Percentiles rank a stretch among this genome's conserved stretches.
Conservation (phyloP, 2,113 vertebrate species). For the Macroglossus sobrinus region DNA sequence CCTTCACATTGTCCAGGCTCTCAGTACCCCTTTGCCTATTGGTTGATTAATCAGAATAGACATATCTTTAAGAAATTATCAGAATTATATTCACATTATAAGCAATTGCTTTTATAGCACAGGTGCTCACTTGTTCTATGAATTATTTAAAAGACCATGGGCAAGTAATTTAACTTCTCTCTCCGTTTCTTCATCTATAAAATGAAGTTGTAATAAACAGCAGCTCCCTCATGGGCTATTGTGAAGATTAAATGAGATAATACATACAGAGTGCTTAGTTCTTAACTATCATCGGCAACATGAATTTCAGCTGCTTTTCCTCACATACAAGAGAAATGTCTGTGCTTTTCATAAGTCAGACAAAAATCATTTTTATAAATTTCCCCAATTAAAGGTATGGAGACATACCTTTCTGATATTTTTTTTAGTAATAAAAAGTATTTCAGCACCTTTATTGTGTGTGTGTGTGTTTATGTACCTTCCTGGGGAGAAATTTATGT, state of each 20-base stretch:
- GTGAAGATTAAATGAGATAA: neutral
- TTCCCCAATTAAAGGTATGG: neutral
- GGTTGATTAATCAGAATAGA: neutral
- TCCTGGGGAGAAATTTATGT: neutral
- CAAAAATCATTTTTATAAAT: neutral
- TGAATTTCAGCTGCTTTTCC: neutral
- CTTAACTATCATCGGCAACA: neutral
- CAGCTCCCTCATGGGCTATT: neutral
- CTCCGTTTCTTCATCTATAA: neutral
- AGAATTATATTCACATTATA: neutral
- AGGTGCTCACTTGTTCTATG: neutral
- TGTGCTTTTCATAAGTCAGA: neutral
- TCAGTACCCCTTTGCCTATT: neutral
- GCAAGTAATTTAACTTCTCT: neutral
- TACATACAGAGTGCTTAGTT: neutral
- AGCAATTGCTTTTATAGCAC: neutral
- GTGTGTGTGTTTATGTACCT: neutral
- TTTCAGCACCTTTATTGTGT: neutral
- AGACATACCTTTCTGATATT: neutral
- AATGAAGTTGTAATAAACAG: neutral
- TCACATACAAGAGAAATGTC: neutral
- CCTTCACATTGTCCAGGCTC: neutral
- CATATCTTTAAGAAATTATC: neutral
- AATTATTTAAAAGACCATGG: neutral
- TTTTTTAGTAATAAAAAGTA: neutral